These are phyloP conservation scores for Eulemur mongoz DNA, from an alignment of 2,797 vertebrate genomes.

Conservation along the genomic window DNA sequence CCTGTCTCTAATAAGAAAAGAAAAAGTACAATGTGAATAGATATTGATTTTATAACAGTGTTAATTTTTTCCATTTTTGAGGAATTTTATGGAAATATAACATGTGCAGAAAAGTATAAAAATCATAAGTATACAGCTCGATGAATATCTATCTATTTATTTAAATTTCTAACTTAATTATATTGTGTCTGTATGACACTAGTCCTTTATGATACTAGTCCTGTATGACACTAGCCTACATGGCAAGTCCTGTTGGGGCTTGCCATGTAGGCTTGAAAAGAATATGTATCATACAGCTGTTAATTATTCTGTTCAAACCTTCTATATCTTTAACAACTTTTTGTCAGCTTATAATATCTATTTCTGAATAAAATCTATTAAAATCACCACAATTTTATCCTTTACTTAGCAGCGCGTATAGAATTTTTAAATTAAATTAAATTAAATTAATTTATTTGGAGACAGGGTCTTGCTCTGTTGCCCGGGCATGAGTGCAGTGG, in stretches of 20 bases:
- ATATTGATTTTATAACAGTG: not conserved
- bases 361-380: not conserved
- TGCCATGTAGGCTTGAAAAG: not conserved
- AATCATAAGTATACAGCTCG: not conserved
- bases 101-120: not conserved
- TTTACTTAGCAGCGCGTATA: not conserved
- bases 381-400: not conserved
- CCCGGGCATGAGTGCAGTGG: not conserved
- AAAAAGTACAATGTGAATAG: not conserved
- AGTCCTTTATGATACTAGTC: not conserved
- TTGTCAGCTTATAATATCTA: not conserved
- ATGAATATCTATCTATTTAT: not conserved
- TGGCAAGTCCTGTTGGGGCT: not conserved
- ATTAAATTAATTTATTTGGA: not conserved
- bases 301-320: not conserved
- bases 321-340: not conserved
- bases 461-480: not conserved
- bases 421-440: not conserved
- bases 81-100: constrained; percentile 1
- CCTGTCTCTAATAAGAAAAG: not conserved
- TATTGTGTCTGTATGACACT: not conserved
- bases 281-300: not conserved
- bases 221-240: too few species aligned
- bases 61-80: not conserved
- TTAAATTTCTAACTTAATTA: constrained; percentile 2